These are phyloP conservation scores for Karalla daura DNA, from an alignment of 2,797 vertebrate species.

Conservation along the genomic window DNA sequence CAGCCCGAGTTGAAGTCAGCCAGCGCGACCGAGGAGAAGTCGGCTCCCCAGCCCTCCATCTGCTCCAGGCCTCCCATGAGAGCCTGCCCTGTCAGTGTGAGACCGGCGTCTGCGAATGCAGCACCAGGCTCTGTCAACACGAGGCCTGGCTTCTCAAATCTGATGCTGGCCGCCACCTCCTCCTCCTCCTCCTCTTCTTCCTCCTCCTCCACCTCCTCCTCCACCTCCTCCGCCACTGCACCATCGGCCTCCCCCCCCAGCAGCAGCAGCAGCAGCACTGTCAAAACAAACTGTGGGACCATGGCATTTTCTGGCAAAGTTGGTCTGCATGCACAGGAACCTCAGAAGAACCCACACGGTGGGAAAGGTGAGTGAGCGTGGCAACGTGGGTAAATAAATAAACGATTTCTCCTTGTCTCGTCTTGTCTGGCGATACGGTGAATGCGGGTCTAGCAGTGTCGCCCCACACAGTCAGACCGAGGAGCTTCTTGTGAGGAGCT, in stretches of 20 bases:
- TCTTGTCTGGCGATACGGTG: too few species aligned
- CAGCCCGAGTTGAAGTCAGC: constrained; percentile 65
- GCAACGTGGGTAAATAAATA: neutral
- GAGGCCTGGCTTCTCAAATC: constrained; percentile 34
- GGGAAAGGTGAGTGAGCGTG: constrained; percentile 73
- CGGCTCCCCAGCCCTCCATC: constrained; percentile 60
- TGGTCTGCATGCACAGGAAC: constrained; percentile 49
- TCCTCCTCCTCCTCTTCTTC: too few species aligned
- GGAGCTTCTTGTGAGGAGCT: too few species aligned
- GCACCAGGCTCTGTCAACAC: constrained; percentile 58
- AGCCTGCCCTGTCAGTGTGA: constrained; percentile 57
- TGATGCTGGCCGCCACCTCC: constrained; percentile 32
- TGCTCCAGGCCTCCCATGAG: constrained; percentile 69
- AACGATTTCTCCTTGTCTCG: neutral
- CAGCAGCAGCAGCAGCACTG: constrained; percentile 37
- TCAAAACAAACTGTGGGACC: constrained; percentile 53
- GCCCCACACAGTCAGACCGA: too few species aligned
- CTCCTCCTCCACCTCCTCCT: too few species aligned
- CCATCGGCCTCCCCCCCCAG: constrained; percentile 21
- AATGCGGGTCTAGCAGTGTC: too few species aligned
- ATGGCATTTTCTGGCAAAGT: constrained; percentile 39
- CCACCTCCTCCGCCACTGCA: neutral
- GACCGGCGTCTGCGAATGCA: constrained; percentile 54
- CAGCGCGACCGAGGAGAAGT: constrained; percentile 51
- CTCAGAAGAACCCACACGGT: constrained; percentile 56